Percentiles rank a stretch among this genome's conserved stretches.
These are phyloP conservation scores for Ariolimax columbianus DNA, from an alignment of 2,888 invertebrate genomes.

Conservation along the genomic window DNA sequence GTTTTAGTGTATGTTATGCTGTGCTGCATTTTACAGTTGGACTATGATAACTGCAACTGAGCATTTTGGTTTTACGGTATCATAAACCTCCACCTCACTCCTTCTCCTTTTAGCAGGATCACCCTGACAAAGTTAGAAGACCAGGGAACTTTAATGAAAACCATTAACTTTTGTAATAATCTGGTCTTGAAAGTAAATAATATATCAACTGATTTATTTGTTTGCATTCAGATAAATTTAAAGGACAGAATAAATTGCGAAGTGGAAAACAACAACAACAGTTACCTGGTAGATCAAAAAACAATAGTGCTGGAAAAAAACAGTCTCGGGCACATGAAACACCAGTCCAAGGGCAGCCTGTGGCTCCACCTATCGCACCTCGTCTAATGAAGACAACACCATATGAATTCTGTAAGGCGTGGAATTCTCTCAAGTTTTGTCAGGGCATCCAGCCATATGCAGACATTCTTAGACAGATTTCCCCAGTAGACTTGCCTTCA, in stretches of 20 bases:
- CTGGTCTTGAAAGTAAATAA: too few species aligned
- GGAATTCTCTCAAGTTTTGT: slow-evolving; percentile 73
- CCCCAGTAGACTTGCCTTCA: slow-evolving; percentile 70
- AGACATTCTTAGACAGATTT: slow-evolving; percentile 71
- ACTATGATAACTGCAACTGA: too few species aligned
- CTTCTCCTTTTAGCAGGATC: too few species aligned
- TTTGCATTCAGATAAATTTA: slow-evolving; percentile 26
- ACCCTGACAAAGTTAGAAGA: too few species aligned
- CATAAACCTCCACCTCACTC: too few species aligned
- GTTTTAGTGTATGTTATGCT: too few species aligned
- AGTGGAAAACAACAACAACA: slow-evolving; percentile 34
- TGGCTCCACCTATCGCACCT: slow-evolving; percentile 56
- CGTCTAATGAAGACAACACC: slow-evolving; percentile 71
- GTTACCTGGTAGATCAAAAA: slow-evolving; percentile 29
- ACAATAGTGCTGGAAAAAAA: slow-evolving; percentile 16
- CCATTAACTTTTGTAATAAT: too few species aligned
- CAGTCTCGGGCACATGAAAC: slow-evolving; percentile 16
- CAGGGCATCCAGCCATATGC: slow-evolving; percentile 70
- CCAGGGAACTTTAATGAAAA: too few species aligned
- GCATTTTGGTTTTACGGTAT: too few species aligned
- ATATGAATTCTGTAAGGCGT: slow-evolving; percentile 77
- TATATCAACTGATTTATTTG: too few species aligned
- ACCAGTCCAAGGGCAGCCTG: slow-evolving; percentile 58
- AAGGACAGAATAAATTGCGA: slow-evolving; percentile 40
- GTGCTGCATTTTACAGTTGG: too few species aligned